Evolutionary conservation across 2,797 vertebrate genomes (phyloP), one percentile per base, ranked within the genome.

Genomic region (Sphaeramia orbicularis): DNA sequence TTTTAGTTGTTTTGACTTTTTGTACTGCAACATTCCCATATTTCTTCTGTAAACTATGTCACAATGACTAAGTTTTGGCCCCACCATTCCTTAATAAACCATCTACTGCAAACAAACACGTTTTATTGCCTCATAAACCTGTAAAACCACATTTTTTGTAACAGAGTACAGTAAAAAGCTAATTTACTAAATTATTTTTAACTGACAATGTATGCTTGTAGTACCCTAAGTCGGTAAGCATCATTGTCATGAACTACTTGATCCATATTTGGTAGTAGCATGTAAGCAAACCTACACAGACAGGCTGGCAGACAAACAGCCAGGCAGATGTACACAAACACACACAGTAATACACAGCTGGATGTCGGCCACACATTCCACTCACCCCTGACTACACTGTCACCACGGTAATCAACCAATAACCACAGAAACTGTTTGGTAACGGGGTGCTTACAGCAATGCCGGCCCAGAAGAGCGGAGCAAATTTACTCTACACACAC

Each of bases 351-450:
- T 56, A 69, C 57, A 73, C 82, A 78, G 71, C 78, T 90, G 86
- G 88, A 88, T 85, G 74, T 85, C 84, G 76, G 87, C 90, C 91
- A 88, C 84, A 74, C 89, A 93, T 91, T 92, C 90, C 89, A 6
- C 80, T 89, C 83, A 78, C 71, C 86, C 89, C 71, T 88, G 87
- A 91, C 91, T 74, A 92, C 91, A 75, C 80, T 73, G 88, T 94
- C 91, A 85, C 89, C 89, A 92, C 74, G 83, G 91, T 76, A 88
- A 90, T 92, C 88, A 83, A 80, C 90, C 88, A 79, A 89, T 89
- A 91, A 90, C 91, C 89, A 89, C 88, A 87, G 89, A 89, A 88
- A 92, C 90, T 53, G 85, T 90, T 92, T 83, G 85, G 88, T 88
- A 88, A 93, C 86, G 36, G 73, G 75, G 62, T 47, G 83, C 85